These are phyloP conservation scores for Zosterops japonicus DNA, from an alignment of 2,113 vertebrate species.

Conservation along the genomic window DNA sequence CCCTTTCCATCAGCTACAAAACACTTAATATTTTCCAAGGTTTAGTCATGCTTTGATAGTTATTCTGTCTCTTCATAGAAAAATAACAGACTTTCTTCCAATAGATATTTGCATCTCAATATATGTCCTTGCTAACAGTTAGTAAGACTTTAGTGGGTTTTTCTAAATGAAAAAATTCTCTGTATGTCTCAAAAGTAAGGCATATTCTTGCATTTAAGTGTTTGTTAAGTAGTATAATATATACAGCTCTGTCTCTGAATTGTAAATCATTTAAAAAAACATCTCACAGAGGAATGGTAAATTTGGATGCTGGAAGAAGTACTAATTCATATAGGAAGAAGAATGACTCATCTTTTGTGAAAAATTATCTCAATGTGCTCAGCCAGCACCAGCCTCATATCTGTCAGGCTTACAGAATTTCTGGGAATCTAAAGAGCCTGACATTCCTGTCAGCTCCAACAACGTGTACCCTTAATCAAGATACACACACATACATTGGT, in stretches of 20 bases:
- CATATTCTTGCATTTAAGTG: neutral
- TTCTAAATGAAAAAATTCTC: neutral
- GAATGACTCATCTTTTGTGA: constrained; percentile 48
- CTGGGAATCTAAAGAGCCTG: constrained; percentile 32
- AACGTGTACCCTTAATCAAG: constrained; percentile 19
- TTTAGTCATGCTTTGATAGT: neutral
- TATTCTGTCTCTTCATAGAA: neutral
- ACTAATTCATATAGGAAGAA: constrained; percentile 6
- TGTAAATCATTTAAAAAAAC: neutral
- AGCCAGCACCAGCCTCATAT: neutral
- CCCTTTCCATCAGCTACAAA: neutral
- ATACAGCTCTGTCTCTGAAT: neutral
- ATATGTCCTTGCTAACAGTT: neutral
- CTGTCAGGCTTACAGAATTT: constrained; percentile 12
- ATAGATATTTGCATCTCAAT: neutral
- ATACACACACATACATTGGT: neutral
- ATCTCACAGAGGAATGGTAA: neutral
- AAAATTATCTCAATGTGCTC: constrained; percentile 11
- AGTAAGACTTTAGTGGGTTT: neutral
- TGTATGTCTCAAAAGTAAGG: neutral
- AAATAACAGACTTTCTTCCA: neutral
- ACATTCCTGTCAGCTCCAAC: constrained; percentile 31
- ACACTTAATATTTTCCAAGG: neutral
- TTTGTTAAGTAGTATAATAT: neutral
- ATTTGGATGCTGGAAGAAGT: neutral